Evolutionary conservation across 2,888 invertebrate species (phyloP).

Genomic region (Plemyria rubiginata): DNA sequence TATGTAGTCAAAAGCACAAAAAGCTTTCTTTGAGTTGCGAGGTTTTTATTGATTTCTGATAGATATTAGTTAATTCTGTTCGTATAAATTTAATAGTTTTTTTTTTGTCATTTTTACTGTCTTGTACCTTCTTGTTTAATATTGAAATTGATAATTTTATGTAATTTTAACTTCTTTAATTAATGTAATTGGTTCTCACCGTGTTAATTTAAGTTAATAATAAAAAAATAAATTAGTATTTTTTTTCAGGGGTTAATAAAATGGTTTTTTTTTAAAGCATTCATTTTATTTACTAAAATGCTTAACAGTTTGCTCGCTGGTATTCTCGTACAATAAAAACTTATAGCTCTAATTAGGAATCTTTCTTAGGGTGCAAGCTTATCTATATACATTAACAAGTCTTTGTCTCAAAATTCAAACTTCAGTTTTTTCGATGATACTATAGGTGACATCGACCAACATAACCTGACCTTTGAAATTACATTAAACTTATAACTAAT

Average conservation of each 20-base stretch:
- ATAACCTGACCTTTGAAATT: conserved; percentile 35
- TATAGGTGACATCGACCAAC: conserved; percentile 33
- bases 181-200: too few species aligned
- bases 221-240: too few species aligned
- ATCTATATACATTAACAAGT: conserved; percentile 71
- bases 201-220: too few species aligned
- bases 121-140: too few species aligned
- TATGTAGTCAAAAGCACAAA: too few species aligned
- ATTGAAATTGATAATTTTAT: too few species aligned
- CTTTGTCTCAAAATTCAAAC: conserved; percentile 68
- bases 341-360: conserved; percentile 75
- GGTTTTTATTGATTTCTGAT: too few species aligned
- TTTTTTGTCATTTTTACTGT: too few species aligned
- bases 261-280: conserved; percentile 13
- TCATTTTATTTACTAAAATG: conserved; percentile 48
- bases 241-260: conserved; percentile 1
- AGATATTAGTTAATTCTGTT: not conserved
- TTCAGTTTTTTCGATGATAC: conserved; percentile 36
- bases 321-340: conserved; percentile 52
- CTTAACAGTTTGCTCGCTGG: conserved; percentile 57
- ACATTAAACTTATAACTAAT: conserved; percentile 66
- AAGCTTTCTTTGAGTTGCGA: too few species aligned
- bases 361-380: conserved; percentile 74
- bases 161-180: too few species aligned
- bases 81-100: too few species aligned